Percentiles rank a stretch among this genome's conserved stretches.
Conservation (phyloP, 2,113 vertebrate species). For the Paedocypris sp. region DNA sequence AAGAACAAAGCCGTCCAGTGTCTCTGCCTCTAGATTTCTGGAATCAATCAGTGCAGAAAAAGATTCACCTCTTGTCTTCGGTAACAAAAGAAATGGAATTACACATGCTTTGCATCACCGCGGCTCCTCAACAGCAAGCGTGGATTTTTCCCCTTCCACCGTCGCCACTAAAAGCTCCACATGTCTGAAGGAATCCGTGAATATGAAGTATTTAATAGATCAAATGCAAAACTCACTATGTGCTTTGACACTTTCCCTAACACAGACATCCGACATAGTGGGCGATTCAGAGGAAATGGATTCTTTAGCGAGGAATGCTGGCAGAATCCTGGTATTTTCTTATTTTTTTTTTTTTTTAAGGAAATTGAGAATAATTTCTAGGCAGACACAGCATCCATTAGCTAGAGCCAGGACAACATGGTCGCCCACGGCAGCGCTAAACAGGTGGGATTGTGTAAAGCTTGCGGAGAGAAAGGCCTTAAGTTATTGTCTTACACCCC, state of each 20-base stretch:
- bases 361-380: background rate
- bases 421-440: conserved; percentile 39
- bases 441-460: conserved; percentile 55
- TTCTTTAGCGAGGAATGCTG: conserved; percentile 9
- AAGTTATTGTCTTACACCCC: conserved; percentile 65
- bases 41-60: conserved; percentile 39
- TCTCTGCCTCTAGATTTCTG: conserved; percentile 36
- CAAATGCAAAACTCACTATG: background rate
- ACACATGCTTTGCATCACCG: conserved; percentile 42
- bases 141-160: conserved; percentile 14
- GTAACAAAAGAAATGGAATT: background rate
- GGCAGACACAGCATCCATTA: conserved; percentile 24
- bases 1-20: conserved; percentile 37
- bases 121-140: conserved; percentile 28
- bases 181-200: background rate
- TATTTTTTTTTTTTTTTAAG: background rate
- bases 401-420: conserved; percentile 28
- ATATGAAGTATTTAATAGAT: background rate
- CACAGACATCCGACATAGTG: background rate
- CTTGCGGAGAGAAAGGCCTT: conserved; percentile 52
- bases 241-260: background rate
- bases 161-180: background rate
- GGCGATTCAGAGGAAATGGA: background rate
- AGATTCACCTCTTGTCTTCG: conserved; percentile 8
- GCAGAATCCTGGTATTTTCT: no score